These are phyloP conservation scores for Oligia fasciuncula DNA, from an alignment of 2,888 invertebrate species.

Conservation along the genomic window DNA sequence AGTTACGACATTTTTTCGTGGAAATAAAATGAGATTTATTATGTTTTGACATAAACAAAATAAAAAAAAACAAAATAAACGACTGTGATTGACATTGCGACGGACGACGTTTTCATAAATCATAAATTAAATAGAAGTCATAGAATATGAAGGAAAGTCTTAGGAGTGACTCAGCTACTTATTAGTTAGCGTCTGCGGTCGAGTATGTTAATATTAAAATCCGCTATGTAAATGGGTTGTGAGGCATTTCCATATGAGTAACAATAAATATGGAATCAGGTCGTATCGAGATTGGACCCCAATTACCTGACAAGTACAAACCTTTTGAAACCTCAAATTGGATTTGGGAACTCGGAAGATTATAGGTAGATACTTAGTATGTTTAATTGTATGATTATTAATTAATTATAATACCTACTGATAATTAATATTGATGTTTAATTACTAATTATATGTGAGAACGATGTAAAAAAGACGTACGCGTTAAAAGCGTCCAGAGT, in stretches of 20 bases:
- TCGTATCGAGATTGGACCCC: constrained; percentile 47
- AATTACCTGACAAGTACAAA: constrained; percentile 52
- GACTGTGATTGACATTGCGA: constrained; percentile 18
- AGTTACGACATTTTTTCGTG: constrained; percentile 24
- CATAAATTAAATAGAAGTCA: neutral
- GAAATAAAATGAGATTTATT: constrained; percentile 20
- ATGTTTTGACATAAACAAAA: neutral
- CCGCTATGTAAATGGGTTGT: constrained; percentile 41
- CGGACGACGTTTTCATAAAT: neutral
- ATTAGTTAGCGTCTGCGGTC: constrained; percentile 4
- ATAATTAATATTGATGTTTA: neutral
- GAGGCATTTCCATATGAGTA: constrained; percentile 16
- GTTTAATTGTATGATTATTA: neutral
- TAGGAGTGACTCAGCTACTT: constrained; percentile 1
- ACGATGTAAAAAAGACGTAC: too few species aligned
- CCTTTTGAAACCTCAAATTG: constrained; percentile 10
- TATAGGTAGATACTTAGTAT: neutral
- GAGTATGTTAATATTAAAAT: constrained; percentile 39
- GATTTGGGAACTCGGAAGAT: neutral
- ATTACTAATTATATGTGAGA: neutral
- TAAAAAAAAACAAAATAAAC: constrained; percentile 13
- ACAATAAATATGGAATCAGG: constrained; percentile 34
- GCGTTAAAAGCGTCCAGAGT: too few species aligned
- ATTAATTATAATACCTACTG: neutral
- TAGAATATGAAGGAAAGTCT: neutral